Conservation (phyloP, 1,140 invertebrate genomes). For the Drosophila orosa region DNA sequence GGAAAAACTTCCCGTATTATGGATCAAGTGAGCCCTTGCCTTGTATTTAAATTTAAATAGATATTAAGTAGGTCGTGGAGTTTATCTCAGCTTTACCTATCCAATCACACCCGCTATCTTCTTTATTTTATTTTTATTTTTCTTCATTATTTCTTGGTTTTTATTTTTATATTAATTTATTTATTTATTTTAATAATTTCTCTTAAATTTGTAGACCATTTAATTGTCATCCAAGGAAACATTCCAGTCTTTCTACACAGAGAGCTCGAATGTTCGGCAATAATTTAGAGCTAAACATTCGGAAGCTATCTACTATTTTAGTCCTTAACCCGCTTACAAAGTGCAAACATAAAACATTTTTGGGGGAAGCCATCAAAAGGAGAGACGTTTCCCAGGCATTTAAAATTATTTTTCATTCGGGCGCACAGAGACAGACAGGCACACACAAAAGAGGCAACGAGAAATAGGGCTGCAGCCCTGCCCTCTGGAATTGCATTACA, state of each 20-base stretch:
- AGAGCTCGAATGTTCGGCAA: constrained; percentile 13
- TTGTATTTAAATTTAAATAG: neutral
- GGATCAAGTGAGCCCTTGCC: neutral
- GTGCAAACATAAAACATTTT: constrained; percentile 53
- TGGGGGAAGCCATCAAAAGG: constrained; percentile 36
- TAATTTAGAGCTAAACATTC: constrained; percentile 34
- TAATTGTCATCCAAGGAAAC: too few species aligned
- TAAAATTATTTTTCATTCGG: constrained; percentile 42
- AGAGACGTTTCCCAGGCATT: constrained; percentile 37
- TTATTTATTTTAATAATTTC: neutral
- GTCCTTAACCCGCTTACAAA: constrained; percentile 30
- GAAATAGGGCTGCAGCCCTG: constrained; percentile 24
- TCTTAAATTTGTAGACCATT: too few species aligned
- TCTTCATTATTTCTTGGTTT: neutral
- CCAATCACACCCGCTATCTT: too few species aligned
- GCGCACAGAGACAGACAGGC: neutral
- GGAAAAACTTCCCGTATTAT: too few species aligned
- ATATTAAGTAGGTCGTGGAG: neutral
- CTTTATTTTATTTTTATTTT: neutral
- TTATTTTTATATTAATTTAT: accelerated
- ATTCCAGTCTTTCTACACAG: constrained; percentile 4
- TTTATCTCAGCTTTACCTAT: neutral
- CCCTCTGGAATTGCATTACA: constrained; percentile 44
- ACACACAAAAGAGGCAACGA: constrained; percentile 20
- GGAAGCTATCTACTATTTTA: constrained; percentile 31